Conservation (phyloP, 2,113 vertebrate genomes). For the Oryzias celebensis region DNA sequence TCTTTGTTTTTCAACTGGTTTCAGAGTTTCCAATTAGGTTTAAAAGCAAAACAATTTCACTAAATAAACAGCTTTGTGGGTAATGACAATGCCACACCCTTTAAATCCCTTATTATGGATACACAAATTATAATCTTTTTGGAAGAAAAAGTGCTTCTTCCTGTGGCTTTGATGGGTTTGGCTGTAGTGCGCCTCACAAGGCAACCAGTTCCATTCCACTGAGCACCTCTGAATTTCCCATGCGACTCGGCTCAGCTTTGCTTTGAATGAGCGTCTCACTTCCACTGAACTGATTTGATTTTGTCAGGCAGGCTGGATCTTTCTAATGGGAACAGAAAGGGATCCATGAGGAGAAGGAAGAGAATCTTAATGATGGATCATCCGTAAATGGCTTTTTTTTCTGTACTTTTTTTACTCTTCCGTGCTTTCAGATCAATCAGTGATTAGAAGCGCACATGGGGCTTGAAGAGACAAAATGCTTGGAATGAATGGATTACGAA, state of each 20-base stretch:
- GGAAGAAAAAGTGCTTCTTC: no score
- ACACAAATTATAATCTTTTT: conserved; percentile 3
- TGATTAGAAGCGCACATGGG: neutral
- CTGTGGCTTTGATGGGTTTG: conserved; percentile 19
- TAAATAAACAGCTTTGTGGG: neutral
- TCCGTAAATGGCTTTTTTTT: conserved; percentile 4
- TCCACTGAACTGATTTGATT: conserved; percentile 38
- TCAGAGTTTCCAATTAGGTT: neutral
- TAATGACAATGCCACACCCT: neutral
- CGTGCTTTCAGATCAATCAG: neutral
- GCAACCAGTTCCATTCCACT: conserved; percentile 31
- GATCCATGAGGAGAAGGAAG: conserved; percentile 7
- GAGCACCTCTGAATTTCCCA: conserved; percentile 46
- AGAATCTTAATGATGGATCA: conserved; percentile 12
- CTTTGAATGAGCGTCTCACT: conserved; percentile 37
- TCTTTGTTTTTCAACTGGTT: neutral
- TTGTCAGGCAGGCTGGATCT: conserved; percentile 30
- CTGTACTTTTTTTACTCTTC: conserved; percentile 1
- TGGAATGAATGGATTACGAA: neutral
- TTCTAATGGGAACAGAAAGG: conserved; percentile 26
- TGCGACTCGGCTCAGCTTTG: conserved; percentile 24
- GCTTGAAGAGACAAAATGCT: conserved; percentile 4
- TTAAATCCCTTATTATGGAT: conserved; percentile 4
- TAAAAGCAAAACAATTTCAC: neutral
- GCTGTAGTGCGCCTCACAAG: conserved; percentile 15